Evolutionary conservation across 1,140 invertebrate genomes (phyloP).

Genomic region (Pantala flavescens): DNA sequence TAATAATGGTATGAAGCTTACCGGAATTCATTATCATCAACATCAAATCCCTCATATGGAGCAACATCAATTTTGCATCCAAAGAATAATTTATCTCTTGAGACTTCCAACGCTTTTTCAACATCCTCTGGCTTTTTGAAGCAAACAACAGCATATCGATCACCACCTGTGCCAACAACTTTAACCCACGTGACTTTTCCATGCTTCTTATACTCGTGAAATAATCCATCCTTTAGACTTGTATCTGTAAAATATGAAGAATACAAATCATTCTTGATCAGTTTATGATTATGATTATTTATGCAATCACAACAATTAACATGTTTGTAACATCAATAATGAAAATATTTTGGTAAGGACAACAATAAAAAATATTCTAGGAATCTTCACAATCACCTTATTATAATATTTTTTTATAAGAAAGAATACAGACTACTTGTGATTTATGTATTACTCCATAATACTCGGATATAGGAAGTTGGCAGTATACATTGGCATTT

Average conservation of each 20-base stretch:
- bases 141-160: constrained; percentile 78
- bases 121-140: constrained; percentile 96
- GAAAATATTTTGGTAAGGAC: no score
- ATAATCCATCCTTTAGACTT: constrained; percentile 91
- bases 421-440: no score
- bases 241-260: constrained; percentile 53
- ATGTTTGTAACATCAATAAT: no score
- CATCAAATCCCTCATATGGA: constrained; percentile 76
- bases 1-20: constrained; percentile 17
- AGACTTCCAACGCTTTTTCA: constrained; percentile 87
- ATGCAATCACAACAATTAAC: no score
- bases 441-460: no score
- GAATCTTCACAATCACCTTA: no score
- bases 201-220: constrained; percentile 97
- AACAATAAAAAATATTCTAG: no score
- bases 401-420: no score
- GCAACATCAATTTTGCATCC: constrained; percentile 89
- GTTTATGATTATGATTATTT: no score
- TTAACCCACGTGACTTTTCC: constrained; percentile 94
- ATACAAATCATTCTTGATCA: not conserved
- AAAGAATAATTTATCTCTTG: constrained; percentile 92
- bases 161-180: constrained; percentile 67
- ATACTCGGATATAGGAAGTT: no score
- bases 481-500: no score
- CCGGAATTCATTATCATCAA: constrained; percentile 74